Evolutionary conservation across 2,113 vertebrate genomes (phyloP), one percentile per base, ranked within the genome.

Genomic region (Pimephales promelas): DNA sequence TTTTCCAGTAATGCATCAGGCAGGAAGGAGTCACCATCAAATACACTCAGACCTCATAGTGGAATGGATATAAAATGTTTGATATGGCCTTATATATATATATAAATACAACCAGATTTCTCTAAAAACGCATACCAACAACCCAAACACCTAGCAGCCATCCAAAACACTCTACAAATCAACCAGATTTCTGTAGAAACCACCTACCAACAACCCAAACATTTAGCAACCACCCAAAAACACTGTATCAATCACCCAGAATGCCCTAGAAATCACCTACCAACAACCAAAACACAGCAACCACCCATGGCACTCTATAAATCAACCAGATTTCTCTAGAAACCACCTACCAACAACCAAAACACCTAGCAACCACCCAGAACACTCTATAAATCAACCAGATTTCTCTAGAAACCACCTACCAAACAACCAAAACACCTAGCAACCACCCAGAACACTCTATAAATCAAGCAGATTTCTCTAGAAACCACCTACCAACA

Each of bases 1-100:
- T 59, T 66, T 87, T 74, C 75, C 74, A 59, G 75, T 84, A 79
- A 88, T 62, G 75, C 31, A 54, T 40, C 6, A 8, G 52, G 31
- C 75, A 49, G 45, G 80, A 85, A 77, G 80, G 14, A 70, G 78
- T 45, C 16, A 16, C 59, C 34, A 10, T 10, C 22, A 82, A 84
- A 86, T 54, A 26, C 43, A 85, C 26, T 59, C 14, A 34, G 14
- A 83, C 22, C 56, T 61, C 49, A 22, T 28, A 56, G 26, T 36
- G 5, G 54, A 57, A 10, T 72, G 20, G n/a, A 54, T 10, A 34
- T 75, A 34, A 52, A 20, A 18, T 28, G 71, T 9, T 73, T 26
- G 3, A 73, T 28, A 24, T 16, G 45, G 26, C 7, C 7, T 26
- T 34, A 7, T 34, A 31, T 31, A 31, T 4, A 31, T 31, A 31